Conservation (phyloP, 2,113 vertebrate species). For the Centropristis striata region DNA sequence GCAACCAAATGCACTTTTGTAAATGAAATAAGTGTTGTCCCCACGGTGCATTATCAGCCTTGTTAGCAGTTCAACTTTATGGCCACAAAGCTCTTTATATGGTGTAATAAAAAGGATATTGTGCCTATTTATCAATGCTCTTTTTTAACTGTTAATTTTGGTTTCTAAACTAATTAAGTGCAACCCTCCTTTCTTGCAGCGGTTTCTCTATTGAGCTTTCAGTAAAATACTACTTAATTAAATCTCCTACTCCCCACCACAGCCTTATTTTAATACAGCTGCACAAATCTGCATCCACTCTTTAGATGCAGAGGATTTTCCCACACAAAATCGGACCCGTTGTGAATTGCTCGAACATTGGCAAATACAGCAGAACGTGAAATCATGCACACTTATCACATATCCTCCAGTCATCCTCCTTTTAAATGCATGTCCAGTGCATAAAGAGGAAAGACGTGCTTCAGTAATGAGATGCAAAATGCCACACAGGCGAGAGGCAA, state of each 20-base stretch:
- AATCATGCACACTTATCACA: conserved; percentile 19
- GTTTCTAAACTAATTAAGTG: conserved; percentile 21
- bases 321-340: neutral
- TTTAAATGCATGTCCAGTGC: neutral
- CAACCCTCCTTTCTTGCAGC: neutral
- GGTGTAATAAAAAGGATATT: neutral
- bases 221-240: conserved; percentile 32
- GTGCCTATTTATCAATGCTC: neutral
- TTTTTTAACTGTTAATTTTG: neutral
- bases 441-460: neutral
- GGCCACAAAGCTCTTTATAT: conserved; percentile 10
- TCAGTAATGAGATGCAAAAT: conserved; percentile 19
- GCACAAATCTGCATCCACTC: conserved; percentile 19
- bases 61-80: conserved; percentile 7
- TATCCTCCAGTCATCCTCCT: neutral
- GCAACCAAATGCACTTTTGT: neutral
- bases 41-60: conserved; percentile 4
- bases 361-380: conserved; percentile 15
- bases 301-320: neutral
- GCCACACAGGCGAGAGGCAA: neutral
- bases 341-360: conserved; percentile 6
- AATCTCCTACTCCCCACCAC: conserved; percentile 3
- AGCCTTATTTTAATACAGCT: neutral
- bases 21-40: neutral
- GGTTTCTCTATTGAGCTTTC: conserved; percentile 15